These are phyloP conservation scores for Caenorhabditis doughertyi DNA, from an alignment of 2,888 invertebrate genomes.

Conservation along the genomic window DNA sequence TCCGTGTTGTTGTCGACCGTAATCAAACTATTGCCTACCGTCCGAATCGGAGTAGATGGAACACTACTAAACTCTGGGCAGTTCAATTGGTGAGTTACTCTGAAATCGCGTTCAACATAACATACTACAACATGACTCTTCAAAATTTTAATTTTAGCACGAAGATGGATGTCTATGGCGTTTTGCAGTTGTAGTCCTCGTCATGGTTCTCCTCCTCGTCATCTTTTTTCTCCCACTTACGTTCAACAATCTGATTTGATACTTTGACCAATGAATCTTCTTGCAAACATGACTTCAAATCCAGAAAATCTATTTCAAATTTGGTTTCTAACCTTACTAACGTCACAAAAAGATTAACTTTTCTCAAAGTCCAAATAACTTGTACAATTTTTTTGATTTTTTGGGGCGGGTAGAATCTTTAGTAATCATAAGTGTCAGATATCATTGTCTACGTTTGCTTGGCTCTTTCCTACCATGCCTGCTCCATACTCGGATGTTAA, in stretches of 20 bases:
- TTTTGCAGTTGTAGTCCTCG: slow-evolving; percentile 39
- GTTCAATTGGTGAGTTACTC: slow-evolving; percentile 28
- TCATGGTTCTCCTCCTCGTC: slow-evolving; percentile 43
- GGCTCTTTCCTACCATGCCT: no score
- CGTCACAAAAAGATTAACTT: slow-evolving; percentile 16
- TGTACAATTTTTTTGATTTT: background rate
- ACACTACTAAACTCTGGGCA: slow-evolving; percentile 24
- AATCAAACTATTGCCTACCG: slow-evolving; percentile 30
- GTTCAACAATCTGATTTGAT: slow-evolving; percentile 34
- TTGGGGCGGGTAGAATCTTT: no score
- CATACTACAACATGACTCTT: background rate
- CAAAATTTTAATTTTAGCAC: slow-evolving; percentile 23
- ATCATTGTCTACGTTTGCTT: no score
- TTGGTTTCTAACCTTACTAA: background rate
- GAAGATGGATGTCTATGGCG: slow-evolving; percentile 45
- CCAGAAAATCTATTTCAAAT: background rate
- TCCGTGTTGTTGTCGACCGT: slow-evolving; percentile 37
- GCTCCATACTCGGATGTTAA: background rate
- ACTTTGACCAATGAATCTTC: slow-evolving; percentile 5
- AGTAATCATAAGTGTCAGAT: no score
- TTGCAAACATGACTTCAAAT: background rate
- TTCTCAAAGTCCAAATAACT: slow-evolving; percentile 13
- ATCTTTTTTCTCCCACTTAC: slow-evolving; percentile 47
- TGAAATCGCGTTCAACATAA: background rate
- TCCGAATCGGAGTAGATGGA: slow-evolving; percentile 12